Conservation (phyloP, 2,113 vertebrate genomes). For the Alectura lathami region DNA sequence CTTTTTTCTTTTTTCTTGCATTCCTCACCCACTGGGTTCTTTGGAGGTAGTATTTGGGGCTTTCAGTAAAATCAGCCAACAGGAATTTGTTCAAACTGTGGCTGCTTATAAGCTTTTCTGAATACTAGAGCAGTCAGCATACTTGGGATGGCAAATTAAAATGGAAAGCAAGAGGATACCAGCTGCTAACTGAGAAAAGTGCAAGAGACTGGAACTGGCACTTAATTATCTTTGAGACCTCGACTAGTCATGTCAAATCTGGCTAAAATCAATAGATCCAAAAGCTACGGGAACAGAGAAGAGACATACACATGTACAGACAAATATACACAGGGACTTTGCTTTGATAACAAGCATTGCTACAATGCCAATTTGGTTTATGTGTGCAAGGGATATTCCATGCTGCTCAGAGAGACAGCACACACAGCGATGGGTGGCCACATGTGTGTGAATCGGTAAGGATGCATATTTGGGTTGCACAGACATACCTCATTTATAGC, state of each 20-base stretch:
- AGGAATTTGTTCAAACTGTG: not conserved
- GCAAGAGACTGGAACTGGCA: slow-evolving; percentile 19
- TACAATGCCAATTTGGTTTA: not conserved
- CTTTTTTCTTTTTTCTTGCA: not conserved
- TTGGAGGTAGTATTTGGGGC: not conserved
- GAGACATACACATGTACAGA: not conserved
- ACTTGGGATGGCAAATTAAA: not conserved
- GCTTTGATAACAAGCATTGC: fast-evolving
- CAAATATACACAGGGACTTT: not conserved
- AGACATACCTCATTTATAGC: not conserved
- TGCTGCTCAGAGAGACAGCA: not conserved
- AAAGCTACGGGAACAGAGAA: not conserved
- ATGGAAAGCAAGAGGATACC: not conserved
- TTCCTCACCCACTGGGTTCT: not conserved
- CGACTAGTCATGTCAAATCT: not conserved
- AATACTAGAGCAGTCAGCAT: not conserved
- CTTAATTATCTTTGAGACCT: slow-evolving; percentile 42
- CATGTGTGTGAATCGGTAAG: not conserved
- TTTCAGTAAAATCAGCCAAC: not conserved
- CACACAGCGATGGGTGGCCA: too few species aligned
- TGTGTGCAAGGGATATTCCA: not conserved
- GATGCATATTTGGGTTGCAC: not conserved
- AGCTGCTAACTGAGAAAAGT: not conserved
- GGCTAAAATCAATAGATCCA: not conserved
- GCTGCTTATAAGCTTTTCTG: not conserved